phyloP scores from a whole-genome alignment of 2,888 invertebrate species.

The Metalampra italica region DNA sequence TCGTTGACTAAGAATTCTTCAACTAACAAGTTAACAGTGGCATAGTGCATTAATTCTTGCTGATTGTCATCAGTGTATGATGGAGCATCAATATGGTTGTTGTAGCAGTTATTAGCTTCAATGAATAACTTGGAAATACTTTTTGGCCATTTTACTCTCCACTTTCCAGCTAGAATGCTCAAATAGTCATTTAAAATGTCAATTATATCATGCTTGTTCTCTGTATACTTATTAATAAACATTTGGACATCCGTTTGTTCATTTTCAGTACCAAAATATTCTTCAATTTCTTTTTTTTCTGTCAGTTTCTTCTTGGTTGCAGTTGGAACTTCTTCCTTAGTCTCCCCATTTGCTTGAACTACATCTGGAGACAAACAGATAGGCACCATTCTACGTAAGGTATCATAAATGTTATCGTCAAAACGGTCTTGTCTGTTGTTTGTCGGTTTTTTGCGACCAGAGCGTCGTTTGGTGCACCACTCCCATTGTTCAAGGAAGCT shows the following conservation, averaged over 20 bases:
- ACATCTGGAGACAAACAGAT: slow-evolving; percentile 70
- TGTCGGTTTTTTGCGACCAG: slow-evolving; percentile 63
- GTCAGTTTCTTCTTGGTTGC: slow-evolving; percentile 61
- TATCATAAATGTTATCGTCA: slow-evolving; percentile 83
- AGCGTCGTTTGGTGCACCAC: slow-evolving; percentile 82
- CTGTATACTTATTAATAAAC: slow-evolving; percentile 80
- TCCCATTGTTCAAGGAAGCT: slow-evolving; percentile 87
- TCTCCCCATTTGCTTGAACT: slow-evolving; percentile 47
- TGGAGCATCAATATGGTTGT: slow-evolving; percentile 63
- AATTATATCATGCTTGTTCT: slow-evolving; percentile 76
- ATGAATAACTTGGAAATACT: slow-evolving; percentile 78
- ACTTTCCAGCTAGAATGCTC: slow-evolving; percentile 77
- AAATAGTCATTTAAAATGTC: slow-evolving; percentile 80
- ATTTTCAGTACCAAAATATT: slow-evolving; percentile 82
- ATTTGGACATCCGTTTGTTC: slow-evolving; percentile 82
- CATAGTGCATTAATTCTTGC: slow-evolving; percentile 52
- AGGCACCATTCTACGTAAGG: slow-evolving; percentile 82
- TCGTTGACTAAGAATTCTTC: slow-evolving; percentile 64
- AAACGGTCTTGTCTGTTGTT: slow-evolving; percentile 76
- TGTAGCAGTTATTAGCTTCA: slow-evolving; percentile 78
- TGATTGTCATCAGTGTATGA: slow-evolving; percentile 52
- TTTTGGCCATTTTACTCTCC: slow-evolving; percentile 82
- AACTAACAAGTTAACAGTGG: slow-evolving; percentile 53
- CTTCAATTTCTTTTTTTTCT: slow-evolving; percentile 38
- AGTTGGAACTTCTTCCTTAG: slow-evolving; percentile 44